Base-by-base conservation (phyloP, 2,797 vertebrate genomes). In the Tadarida brasiliensis region DNA sequence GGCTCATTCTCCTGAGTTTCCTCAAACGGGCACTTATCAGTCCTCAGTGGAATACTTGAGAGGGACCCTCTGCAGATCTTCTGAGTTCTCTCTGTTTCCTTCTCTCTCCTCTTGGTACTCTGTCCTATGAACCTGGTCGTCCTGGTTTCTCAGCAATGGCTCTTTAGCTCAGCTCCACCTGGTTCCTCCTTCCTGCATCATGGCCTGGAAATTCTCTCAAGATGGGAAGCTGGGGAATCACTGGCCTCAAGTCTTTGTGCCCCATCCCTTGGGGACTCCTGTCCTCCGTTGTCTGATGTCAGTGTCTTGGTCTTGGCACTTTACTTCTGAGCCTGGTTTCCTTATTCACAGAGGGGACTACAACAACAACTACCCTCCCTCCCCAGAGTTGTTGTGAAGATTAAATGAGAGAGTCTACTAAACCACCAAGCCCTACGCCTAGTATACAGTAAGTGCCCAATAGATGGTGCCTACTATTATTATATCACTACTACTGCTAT, bases 241-340 rank as follows among this genome's bases (percentile, higher is more conserved):
- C 22, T 33, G 63, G 17, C 39, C 47, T 86, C 39, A 51, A 2
- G 5, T 57, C 65, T 74, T 51, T 28, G 22, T 74, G 56, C 44
- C 44, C 28, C 26, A 5, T 17, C 59, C 78, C 17, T 89, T 14
- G 4, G 47, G 61, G 10, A 54, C 65, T 24, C 30, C 26, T 65
- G 28, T 14, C 24, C 11, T 67, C 49, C 1, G 1, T 35, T 26
- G 14, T 26, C 35, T 61, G 24, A n/a, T 47, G 61, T 87, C 54
- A 73, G 28, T 11, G 11, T 77, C 68, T 91, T 33, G 15, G 39
- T 80, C 59, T 70, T 57, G 30, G 71, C 5, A 56, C 1, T 70
- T 96, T 28, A 57, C 16, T 71, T 63, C 39, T 28, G n/a, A 90
- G 49, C 22, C 84, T 30, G 16, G 61, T 82, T 87, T 90, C 17